A percentile compares a stretch with the other conserved stretches of the same genome.
Conservation (phyloP, 2,888 invertebrate species). For the Sinodicranocentrus sp. region DNA sequence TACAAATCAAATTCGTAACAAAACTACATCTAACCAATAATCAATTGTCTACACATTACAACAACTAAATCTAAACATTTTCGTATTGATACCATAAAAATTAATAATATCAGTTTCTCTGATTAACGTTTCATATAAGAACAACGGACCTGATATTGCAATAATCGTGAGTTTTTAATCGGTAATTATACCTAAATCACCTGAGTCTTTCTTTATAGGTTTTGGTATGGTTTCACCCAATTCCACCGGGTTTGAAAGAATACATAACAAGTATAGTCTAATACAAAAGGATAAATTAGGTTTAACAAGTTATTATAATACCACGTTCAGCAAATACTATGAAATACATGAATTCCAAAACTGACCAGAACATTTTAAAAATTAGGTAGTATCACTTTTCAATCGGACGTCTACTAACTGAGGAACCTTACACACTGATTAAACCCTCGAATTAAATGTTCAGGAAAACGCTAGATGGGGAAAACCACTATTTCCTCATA, state of each 20-base stretch:
- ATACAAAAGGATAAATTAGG: not conserved
- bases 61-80: slow-evolving; percentile 45
- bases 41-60: slow-evolving; percentile 10
- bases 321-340: not conserved
- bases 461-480: too few relatives aligned
- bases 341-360: too few relatives aligned
- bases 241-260: slow-evolving; percentile 29
- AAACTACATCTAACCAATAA: slow-evolving; percentile 50
- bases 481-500: too few relatives aligned
- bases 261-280: not conserved
- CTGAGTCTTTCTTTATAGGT: slow-evolving; percentile 63
- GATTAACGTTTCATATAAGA: slow-evolving; percentile 52
- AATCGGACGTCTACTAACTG: too few relatives aligned
- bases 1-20: slow-evolving; percentile 60
- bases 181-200: slow-evolving; percentile 47
- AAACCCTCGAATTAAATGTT: too few relatives aligned
- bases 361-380: not conserved
- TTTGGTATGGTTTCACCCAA: slow-evolving; percentile 9
- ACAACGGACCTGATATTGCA: slow-evolving; percentile 63
- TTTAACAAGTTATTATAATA: not conserved
- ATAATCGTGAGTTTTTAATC: slow-evolving; percentile 30
- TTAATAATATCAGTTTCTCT: slow-evolving; percentile 56
- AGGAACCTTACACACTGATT: too few relatives aligned
- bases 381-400: not conserved
- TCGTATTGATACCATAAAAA: slow-evolving; percentile 32